These are phyloP conservation scores for Antennarius striatus DNA, from an alignment of 2,113 vertebrate genomes.

Conservation along the genomic window DNA sequence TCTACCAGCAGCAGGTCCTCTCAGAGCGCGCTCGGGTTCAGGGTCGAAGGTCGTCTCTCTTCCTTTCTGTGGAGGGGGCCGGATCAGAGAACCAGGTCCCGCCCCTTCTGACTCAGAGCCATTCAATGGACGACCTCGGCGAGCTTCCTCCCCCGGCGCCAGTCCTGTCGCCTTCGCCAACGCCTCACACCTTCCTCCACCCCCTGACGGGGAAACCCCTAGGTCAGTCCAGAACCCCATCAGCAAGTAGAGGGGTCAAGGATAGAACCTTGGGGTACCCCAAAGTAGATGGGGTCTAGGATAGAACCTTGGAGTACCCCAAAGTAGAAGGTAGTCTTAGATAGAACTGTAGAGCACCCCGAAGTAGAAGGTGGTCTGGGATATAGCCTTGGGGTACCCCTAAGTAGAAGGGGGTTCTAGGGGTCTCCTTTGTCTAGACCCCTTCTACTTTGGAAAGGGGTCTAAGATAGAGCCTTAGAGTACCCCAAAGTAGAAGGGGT, in stretches of 20 bases:
- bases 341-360: not conserved
- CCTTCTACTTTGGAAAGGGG: too few species aligned
- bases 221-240: conserved; percentile 45
- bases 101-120: conserved; percentile 89
- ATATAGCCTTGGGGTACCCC: not conserved
- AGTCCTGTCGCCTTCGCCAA: conserved; percentile 84
- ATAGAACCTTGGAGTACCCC: not conserved
- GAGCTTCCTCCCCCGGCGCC: conserved; percentile 94
- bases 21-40: conserved; percentile 79
- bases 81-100: conserved; percentile 81
- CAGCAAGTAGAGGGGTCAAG: not conserved
- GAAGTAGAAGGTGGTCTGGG: not conserved
- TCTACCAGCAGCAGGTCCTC: conserved; percentile 85
- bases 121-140: conserved; percentile 93
- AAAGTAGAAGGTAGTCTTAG: not conserved
- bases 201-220: conserved; percentile 94
- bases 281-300: not conserved
- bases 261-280: not conserved
- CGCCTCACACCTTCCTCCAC: conserved; percentile 94
- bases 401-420: not conserved
- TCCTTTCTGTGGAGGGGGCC: conserved; percentile 93
- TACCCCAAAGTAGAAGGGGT: not conserved
- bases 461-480: not conserved
- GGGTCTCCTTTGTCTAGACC: too few species aligned
- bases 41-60: conserved; percentile 90